These are phyloP conservation scores for Augiades crinisus DNA, from an alignment of 2,888 invertebrate species.

Conservation along the genomic window DNA sequence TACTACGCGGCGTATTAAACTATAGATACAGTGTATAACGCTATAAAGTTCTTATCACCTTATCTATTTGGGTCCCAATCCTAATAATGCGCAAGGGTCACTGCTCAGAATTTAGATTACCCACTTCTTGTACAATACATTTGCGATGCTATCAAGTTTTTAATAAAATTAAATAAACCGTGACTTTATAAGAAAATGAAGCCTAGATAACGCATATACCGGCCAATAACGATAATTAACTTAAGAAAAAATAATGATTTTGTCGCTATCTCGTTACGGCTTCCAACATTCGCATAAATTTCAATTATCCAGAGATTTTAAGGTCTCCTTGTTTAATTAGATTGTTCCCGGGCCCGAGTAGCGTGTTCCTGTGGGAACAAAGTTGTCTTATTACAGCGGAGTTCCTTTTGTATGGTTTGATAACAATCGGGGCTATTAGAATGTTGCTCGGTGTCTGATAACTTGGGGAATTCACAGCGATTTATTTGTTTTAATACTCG, in stretches of 20 bases:
- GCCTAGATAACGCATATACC: neutral
- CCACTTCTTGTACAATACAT: no score
- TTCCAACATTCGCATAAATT: conserved; percentile 17
- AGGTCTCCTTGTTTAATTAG: conserved; percentile 20
- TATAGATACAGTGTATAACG: no score
- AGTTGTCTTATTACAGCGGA: conserved; percentile 19
- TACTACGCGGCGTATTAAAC: no score
- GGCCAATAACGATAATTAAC: conserved; percentile 13
- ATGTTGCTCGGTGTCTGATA: no score
- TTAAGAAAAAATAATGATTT: conserved; percentile 2
- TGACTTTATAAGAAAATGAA: neutral
- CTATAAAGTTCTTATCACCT: no score
- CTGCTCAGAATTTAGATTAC: no score
- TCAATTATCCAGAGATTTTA: conserved; percentile 17
- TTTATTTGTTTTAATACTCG: no score
- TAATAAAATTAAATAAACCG: neutral
- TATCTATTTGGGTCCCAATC: no score
- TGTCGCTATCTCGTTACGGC: conserved; percentile 10
- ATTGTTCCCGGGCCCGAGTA: neutral
- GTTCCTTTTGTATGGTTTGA: conserved; percentile 14
- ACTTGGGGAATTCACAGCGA: no score
- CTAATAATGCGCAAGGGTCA: no score
- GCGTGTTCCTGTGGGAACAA: conserved; percentile 8
- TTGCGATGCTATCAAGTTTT: no score
- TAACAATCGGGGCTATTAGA: conserved; percentile 1